A percentile compares a stretch with the other conserved stretches of the same genome.
Conservation (phyloP, 2,113 vertebrate genomes). For the Elephantulus edwardii region DNA sequence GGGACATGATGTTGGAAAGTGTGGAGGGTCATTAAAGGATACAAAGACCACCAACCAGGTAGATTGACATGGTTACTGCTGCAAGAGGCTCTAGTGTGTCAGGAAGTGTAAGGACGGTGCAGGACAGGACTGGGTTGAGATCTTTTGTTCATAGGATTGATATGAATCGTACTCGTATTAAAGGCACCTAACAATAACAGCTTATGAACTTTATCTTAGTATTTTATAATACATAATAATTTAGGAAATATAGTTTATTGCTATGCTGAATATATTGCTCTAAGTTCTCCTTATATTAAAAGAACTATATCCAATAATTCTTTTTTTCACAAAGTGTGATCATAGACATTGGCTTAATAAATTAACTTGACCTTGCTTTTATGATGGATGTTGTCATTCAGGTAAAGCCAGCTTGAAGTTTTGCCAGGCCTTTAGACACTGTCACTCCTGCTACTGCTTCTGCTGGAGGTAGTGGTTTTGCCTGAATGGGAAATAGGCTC, state of each 20-base stretch:
- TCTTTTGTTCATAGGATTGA: no score
- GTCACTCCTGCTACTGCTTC: background rate
- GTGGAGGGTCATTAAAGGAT: no score
- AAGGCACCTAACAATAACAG: no score
- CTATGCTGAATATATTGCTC: background rate
- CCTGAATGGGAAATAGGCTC: background rate
- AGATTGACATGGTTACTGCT: no score
- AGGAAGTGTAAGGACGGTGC: no score
- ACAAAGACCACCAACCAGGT: no score
- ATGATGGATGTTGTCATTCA: rapidly evolving
- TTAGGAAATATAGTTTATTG: background rate
- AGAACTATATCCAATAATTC: background rate
- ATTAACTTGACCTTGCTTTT: background rate
- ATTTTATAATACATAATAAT: background rate
- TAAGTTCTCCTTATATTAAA: background rate
- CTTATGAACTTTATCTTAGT: background rate
- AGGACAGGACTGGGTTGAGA: no score
- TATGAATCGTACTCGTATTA: no score
- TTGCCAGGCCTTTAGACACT: rapidly evolving
- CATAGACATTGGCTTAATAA: no score
- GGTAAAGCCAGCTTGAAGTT: rapidly evolving
- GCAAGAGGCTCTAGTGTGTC: no score
- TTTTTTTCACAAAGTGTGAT: background rate
- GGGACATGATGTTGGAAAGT: no score
- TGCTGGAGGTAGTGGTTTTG: background rate